These are phyloP conservation scores for Bombycilla garrulus DNA, from an alignment of 2,113 vertebrate species.

Conservation along the genomic window DNA sequence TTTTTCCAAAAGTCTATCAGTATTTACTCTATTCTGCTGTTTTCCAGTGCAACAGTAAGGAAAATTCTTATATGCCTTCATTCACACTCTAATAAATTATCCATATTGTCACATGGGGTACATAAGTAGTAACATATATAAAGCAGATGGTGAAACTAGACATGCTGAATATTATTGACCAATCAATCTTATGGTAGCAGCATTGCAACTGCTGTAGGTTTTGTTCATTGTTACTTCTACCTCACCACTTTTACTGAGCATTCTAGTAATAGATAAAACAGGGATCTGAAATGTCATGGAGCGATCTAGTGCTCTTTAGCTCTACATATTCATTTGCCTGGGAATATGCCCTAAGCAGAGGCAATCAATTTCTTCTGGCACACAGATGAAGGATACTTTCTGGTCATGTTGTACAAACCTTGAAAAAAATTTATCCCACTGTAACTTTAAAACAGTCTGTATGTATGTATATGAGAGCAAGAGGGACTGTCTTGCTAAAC, in stretches of 20 bases:
- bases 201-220: background rate
- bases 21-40: background rate
- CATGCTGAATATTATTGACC: background rate
- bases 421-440: background rate
- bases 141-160: background rate
- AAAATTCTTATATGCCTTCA: background rate
- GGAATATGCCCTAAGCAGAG: background rate
- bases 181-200: background rate
- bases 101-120: background rate
- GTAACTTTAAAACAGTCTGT: background rate
- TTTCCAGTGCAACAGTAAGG: background rate
- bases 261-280: background rate
- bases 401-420: background rate
- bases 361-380: background rate
- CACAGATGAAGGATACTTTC: background rate
- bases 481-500: background rate
- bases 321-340: background rate
- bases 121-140: background rate
- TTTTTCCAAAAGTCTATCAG: background rate
- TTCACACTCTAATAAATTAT: background rate
- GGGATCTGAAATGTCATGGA: rapidly evolving
- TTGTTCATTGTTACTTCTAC: background rate
- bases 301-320: background rate
- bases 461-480: background rate
- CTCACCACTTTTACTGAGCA: background rate